Evolutionary conservation across 1,140 invertebrate species (phyloP).

Genomic region (Nephotettix cincticeps): DNA sequence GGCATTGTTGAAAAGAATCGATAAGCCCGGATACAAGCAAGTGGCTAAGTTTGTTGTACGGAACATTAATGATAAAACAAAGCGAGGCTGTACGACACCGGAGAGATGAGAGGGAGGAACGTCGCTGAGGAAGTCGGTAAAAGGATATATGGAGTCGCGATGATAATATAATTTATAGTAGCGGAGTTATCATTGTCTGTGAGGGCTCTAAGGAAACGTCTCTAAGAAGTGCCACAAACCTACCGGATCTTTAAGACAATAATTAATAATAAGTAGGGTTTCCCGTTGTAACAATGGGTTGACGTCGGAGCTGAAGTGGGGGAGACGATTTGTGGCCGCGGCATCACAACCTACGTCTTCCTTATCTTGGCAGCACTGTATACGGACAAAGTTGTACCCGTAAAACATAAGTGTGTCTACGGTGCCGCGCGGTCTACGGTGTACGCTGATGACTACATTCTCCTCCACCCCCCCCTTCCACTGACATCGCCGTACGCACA

Average conservation of each 20-base stretch:
- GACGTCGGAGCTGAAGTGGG: not conserved
- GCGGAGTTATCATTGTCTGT: conserved; percentile 23
- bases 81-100: conserved; percentile 2
- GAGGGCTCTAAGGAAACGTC: conserved; percentile 21
- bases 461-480: not conserved
- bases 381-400: conserved; percentile 11
- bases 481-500: not conserved
- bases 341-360: not conserved
- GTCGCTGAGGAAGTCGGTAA: conserved; percentile 4
- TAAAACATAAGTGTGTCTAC: not conserved
- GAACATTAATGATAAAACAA: conserved; percentile 19
- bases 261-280: conserved; percentile 28
- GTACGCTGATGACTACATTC: not conserved
- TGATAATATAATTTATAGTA: conserved; percentile 26
- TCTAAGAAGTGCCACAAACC: conserved; percentile 13
- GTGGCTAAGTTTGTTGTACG: conserved; percentile 12
- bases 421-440: not conserved
- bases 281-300: conserved; percentile 24
- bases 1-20: conserved; percentile 17
- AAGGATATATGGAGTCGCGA: conserved; percentile 20
- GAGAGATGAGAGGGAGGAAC: not conserved
- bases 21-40: not conserved
- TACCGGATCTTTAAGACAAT: conserved; percentile 29
- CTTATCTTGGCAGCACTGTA: conserved; percentile 7
- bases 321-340: not conserved